Percentiles rank a stretch among this genome's conserved stretches.
phyloP scores from a whole-genome alignment of 1,140 invertebrate species.

The Lordiphosa collinella region DNA sequence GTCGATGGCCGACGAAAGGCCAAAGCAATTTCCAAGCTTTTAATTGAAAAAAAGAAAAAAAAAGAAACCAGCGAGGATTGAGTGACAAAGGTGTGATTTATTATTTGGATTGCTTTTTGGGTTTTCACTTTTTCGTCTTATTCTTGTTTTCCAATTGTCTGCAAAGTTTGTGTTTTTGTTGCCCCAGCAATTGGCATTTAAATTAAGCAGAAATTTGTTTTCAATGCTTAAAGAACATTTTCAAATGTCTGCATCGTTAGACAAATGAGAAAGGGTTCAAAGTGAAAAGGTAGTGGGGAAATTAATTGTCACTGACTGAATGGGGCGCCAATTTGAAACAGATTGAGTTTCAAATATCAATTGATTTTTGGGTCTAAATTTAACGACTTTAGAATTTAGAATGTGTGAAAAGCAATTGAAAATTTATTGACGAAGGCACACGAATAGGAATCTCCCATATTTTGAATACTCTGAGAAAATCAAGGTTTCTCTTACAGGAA shows the following conservation, averaged over 20 bases:
- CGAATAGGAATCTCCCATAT: no score
- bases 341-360: no score
- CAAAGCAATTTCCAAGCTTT: conserved; percentile 12
- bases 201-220: conserved; percentile 39
- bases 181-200: conserved; percentile 17
- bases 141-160: conserved; percentile 39
- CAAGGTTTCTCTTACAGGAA: no score
- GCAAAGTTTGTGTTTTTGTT: conserved; percentile 17
- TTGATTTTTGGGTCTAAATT: no score
- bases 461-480: no score
- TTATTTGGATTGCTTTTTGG: conserved; percentile 57
- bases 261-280: background rate
- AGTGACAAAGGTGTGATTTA: conserved; percentile 73
- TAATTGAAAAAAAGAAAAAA: background rate
- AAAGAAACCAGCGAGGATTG: conserved; percentile 18
- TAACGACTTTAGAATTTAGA: no score
- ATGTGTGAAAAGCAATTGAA: no score
- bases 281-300: background rate
- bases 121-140: background rate
- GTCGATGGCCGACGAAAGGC: conserved; percentile 48
- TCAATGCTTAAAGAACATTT: conserved; percentile 10
- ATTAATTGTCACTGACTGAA: conserved; percentile 17
- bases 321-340: no score
- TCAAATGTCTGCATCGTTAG: no score
- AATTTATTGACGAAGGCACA: no score